Base-by-base conservation (phyloP, 2,888 invertebrate species). In the Lymantria dispar region DNA sequence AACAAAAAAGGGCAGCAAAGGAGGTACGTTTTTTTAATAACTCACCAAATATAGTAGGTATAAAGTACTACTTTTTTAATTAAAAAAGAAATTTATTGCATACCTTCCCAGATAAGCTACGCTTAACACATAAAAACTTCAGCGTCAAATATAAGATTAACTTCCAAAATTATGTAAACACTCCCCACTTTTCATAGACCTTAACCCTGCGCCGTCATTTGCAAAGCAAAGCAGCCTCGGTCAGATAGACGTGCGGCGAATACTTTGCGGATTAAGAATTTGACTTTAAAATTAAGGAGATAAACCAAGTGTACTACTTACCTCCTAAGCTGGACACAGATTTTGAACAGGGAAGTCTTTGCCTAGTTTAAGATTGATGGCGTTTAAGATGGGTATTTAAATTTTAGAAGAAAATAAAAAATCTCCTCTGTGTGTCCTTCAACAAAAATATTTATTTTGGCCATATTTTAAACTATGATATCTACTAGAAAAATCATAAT, bases 271-370 rank as follows among this genome's bases (percentile, higher is more conserved):
- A 81, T 82, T 82, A 79, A 74, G 73, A 78, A 85, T 85, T 84
- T 85, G 83, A 84, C 78, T 85, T 85, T 84, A 73, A 83, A 84
- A 85, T 85, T 72, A 80, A 78, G 78, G 59, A 74, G 81, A 80
- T 84, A 78, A 82, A 70, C 72, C 68, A 69, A 75, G 33, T 30
- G 72, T 71, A 63, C 74, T 69, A 68, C 72, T 71, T 75, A 68
- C 65, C 67, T 72, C 71, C 72, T 72, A 62, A 75, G 72, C 68
- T 63, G 60, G 58, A 60, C 71, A 79, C 78, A 76, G 78, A 74
- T 76, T 78, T 80, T 76, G 71, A 76, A 77, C 76, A 68, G 68
- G 67, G 42, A 60, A 64, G 62, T 64, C 59, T 57, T 50, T 29
- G 45, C 66, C 67, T 72, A 71, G 64, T 76, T 72, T 64, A 67